Evolutionary conservation across 2,888 invertebrate genomes (phyloP).

Genomic region (Diarsia dahlii): DNA sequence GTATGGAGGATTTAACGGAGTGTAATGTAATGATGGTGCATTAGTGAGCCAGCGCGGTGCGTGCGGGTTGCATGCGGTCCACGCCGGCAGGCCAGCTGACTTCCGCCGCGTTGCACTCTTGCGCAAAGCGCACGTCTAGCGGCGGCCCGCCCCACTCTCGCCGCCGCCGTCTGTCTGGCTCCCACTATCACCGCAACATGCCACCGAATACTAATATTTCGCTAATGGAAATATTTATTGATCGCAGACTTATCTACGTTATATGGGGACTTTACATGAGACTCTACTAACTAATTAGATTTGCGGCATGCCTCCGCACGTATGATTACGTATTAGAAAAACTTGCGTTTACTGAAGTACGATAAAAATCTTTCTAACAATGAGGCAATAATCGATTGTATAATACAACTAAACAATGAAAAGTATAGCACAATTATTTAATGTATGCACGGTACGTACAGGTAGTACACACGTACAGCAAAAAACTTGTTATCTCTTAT

Average conservation of each 20-base stretch:
- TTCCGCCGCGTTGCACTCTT: constrained; percentile 79
- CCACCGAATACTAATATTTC: constrained; percentile 52
- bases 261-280: constrained; percentile 16
- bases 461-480: constrained; percentile 58
- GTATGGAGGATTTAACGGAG: constrained; percentile 59
- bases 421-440: constrained; percentile 41
- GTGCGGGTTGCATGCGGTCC: constrained; percentile 52
- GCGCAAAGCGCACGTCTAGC: constrained; percentile 76
- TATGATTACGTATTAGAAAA: constrained; percentile 57
- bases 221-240: constrained; percentile 60
- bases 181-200: constrained; percentile 60
- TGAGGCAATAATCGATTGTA: constrained; percentile 47
- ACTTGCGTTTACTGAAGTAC: constrained; percentile 31
- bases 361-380: constrained; percentile 51
- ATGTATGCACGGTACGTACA: constrained; percentile 37
- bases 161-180: constrained; percentile 62
- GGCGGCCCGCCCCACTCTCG: constrained; percentile 51
- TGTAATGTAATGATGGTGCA: constrained; percentile 45
- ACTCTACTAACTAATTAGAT: constrained; percentile 59
- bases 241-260: constrained; percentile 44
- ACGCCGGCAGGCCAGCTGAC: constrained; percentile 78
- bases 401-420: constrained; percentile 54
- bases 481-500: constrained; percentile 87
- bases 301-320: constrained; percentile 40
- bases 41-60: constrained; percentile 54